phyloP scores from a whole-genome alignment of 2,113 vertebrate species.

The Python bivittatus region DNA sequence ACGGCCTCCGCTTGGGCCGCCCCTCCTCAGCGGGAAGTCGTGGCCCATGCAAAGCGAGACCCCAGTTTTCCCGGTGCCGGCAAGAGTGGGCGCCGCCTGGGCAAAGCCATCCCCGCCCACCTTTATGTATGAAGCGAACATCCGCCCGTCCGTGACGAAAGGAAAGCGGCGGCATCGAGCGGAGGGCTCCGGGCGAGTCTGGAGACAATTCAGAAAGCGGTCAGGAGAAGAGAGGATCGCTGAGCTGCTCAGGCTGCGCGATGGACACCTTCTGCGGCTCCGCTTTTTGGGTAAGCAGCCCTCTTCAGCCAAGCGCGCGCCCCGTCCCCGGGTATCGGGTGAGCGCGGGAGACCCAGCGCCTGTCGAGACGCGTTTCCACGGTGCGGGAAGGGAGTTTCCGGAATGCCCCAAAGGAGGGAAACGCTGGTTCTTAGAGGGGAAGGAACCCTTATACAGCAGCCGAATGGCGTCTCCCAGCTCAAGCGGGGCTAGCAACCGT shows the following conservation, averaged over 20 bases:
- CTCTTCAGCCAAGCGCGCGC: not conserved
- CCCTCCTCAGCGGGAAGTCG: too few relatives aligned
- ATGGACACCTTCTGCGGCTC: constrained; percentile 65
- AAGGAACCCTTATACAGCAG: not conserved
- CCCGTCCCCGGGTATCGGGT: too few relatives aligned
- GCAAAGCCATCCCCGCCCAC: constrained; percentile 16
- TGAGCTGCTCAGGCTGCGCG: not conserved
- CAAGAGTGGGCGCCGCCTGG: not conserved
- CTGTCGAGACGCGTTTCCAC: not conserved
- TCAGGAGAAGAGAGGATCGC: not conserved
- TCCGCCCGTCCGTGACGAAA: constrained; percentile 17
- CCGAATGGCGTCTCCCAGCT: not conserved
- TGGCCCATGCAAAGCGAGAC: not conserved
- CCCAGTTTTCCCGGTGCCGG: not conserved
- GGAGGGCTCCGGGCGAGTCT: rapidly evolving
- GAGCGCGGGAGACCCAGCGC: not conserved
- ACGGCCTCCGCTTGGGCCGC: not conserved
- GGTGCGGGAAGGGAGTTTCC: not conserved
- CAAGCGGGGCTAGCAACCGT: not conserved
- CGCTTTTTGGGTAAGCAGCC: constrained; percentile 61
- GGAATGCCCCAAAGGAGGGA: not conserved
- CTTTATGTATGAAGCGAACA: not conserved
- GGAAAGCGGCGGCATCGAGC: not conserved
- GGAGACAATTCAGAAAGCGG: not conserved
- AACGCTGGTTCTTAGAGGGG: not conserved